These are phyloP conservation scores for Dolichotis patagonum DNA, from an alignment of 2,113 vertebrate genomes.

Conservation along the genomic window DNA sequence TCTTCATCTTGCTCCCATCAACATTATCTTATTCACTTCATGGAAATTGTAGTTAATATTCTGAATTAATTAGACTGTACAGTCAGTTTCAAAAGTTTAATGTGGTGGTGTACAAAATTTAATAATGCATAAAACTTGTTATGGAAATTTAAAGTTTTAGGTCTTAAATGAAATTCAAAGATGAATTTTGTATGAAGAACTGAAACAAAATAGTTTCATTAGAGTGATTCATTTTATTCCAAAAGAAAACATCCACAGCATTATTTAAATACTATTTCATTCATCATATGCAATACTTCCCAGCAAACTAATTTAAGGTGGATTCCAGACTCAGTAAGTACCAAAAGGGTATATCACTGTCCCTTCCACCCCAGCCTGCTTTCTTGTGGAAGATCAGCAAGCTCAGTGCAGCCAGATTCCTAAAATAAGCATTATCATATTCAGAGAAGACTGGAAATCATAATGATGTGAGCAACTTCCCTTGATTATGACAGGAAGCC, in stretches of 20 bases:
- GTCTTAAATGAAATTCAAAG: slow-evolving; percentile 56
- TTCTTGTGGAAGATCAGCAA: slow-evolving; percentile 58
- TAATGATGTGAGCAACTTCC: slow-evolving; percentile 63
- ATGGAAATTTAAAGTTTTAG: slow-evolving; percentile 73
- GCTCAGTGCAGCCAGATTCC: slow-evolving; percentile 52
- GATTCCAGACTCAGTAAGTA: slow-evolving; percentile 71
- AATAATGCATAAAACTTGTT: slow-evolving; percentile 68
- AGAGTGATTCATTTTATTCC: slow-evolving; percentile 69
- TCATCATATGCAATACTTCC: slow-evolving; percentile 69
- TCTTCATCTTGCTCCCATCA: background rate
- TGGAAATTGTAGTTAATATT: slow-evolving; percentile 72
- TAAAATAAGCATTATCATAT: slow-evolving; percentile 75
- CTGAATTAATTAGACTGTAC: slow-evolving; percentile 70
- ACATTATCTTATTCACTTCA: slow-evolving; percentile 67
- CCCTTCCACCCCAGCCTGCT: background rate
- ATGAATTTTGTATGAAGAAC: slow-evolving; percentile 78
- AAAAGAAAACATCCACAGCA: slow-evolving; percentile 43
- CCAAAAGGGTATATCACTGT: slow-evolving; percentile 14
- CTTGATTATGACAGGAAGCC: slow-evolving; percentile 78
- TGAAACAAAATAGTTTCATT: slow-evolving; percentile 66
- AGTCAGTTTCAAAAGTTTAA: slow-evolving; percentile 64
- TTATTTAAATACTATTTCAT: slow-evolving; percentile 60
- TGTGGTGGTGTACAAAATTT: slow-evolving; percentile 58
- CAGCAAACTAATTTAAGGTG: slow-evolving; percentile 73
- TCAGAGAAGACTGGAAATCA: slow-evolving; percentile 76